A percentile compares a stretch with the other conserved stretches of the same genome.
Evolutionary conservation across 2,113 vertebrate species (phyloP).

Genomic region (Oriolus oriolus): DNA sequence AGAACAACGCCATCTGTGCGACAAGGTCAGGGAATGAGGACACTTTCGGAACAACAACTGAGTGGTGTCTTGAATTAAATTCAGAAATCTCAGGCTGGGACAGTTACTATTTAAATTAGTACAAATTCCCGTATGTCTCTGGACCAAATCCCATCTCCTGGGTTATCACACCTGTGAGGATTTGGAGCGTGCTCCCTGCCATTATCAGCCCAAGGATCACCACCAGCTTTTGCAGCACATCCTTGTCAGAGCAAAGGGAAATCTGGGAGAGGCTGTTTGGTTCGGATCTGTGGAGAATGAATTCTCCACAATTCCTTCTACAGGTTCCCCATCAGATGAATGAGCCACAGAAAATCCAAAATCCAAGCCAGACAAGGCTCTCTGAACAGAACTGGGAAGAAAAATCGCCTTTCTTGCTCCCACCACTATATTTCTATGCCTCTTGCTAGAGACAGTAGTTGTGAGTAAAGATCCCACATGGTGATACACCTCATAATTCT

Average conservation of each 20-base stretch:
- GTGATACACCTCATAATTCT: background rate
- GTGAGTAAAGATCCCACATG: background rate
- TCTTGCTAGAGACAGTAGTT: background rate
- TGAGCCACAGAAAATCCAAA: background rate
- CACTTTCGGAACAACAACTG: background rate
- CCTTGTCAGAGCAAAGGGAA: background rate
- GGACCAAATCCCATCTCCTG: background rate
- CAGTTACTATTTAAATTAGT: background rate
- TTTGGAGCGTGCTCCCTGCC: background rate
- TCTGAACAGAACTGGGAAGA: background rate
- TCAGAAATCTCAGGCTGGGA: background rate
- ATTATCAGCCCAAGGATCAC: background rate
- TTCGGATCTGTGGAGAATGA: background rate
- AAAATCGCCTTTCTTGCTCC: background rate
- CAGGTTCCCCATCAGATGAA: background rate
- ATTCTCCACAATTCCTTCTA: background rate
- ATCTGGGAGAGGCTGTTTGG: background rate
- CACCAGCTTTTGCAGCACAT: background rate
- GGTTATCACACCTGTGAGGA: background rate
- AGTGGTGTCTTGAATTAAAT: background rate
- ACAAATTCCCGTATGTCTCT: background rate
- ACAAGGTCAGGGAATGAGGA: conserved; percentile 45
- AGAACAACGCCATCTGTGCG: background rate
- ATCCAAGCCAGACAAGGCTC: background rate
- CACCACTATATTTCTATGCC: background rate